Evolutionary conservation across 92 coral and sea anemone species (phyloP).

Genomic region (Siderastrea siderea): DNA sequence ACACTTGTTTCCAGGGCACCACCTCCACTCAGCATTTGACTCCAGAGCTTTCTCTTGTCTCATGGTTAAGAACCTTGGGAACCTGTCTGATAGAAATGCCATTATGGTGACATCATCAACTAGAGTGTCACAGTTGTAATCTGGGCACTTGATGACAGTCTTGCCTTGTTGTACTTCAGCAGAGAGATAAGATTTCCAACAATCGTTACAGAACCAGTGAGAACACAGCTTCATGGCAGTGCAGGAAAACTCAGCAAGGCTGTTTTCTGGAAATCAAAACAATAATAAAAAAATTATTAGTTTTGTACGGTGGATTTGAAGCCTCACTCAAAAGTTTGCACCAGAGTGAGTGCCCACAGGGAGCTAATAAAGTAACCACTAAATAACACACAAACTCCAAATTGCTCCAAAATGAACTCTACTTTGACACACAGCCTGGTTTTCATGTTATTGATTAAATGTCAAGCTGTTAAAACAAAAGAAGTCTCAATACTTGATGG

Average conservation of each 20-base stretch:
- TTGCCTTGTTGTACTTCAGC: constrained; percentile 54
- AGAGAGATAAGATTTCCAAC: constrained; percentile 61
- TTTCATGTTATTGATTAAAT: too few relatives aligned
- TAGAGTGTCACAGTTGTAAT: constrained; percentile 32
- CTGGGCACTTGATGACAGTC: constrained; percentile 41
- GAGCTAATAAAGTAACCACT: too few relatives aligned
- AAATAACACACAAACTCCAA: too few relatives aligned
- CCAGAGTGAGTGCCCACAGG: too few relatives aligned
- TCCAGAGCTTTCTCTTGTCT: constrained; percentile 61
- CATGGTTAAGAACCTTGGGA: constrained; percentile 31
- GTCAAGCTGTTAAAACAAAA: background rate
- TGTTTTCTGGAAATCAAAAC: background rate
- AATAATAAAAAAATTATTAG: background rate
- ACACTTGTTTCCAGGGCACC: constrained; percentile 83
- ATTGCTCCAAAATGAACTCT: too few relatives aligned
- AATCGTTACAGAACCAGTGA: constrained; percentile 74
- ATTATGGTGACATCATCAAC: constrained; percentile 65
- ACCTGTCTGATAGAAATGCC: constrained; percentile 50
- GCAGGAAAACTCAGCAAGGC: background rate
- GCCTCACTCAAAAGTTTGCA: too few relatives aligned
- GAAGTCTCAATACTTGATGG: background rate
- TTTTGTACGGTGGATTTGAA: too few relatives aligned
- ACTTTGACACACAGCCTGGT: too few relatives aligned
- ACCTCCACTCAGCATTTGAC: constrained; percentile 48
- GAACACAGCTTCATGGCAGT: constrained; percentile 42